A percentile compares a stretch with the other conserved stretches of the same genome.
Conservation (phyloP, 1,140 invertebrate genomes). For the Drepana arcuata region DNA sequence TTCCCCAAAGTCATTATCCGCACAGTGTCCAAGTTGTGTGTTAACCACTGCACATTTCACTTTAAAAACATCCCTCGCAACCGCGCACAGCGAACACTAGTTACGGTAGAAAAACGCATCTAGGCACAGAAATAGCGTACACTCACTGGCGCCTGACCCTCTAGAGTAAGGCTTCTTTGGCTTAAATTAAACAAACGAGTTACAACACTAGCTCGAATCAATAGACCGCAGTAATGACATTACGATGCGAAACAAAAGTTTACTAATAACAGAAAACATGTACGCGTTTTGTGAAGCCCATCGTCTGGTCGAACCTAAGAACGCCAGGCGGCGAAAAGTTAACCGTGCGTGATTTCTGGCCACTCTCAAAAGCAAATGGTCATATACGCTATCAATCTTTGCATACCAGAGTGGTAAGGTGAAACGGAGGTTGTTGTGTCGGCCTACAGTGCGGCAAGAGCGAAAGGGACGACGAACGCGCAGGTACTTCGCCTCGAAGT, state of each 20-base stretch:
- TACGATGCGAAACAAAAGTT: constrained; percentile 32
- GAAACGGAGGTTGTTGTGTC: constrained; percentile 42
- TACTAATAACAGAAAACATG: constrained; percentile 4
- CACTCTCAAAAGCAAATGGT: constrained; percentile 69
- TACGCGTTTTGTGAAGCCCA: constrained; percentile 22
- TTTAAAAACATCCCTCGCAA: constrained; percentile 4
- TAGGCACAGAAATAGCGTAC: constrained; percentile 24
- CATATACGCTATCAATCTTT: constrained; percentile 72
- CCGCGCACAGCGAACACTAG: constrained; percentile 13
- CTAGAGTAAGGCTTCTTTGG: constrained; percentile 32
- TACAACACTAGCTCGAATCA: constrained; percentile 24
- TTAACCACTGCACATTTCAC: constrained; percentile 20
- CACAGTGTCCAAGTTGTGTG: constrained; percentile 3
- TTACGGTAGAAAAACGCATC: constrained; percentile 21
- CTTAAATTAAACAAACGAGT: constrained; percentile 34
- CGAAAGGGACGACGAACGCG: constrained; percentile 50
- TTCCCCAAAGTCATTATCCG: constrained; percentile 45
- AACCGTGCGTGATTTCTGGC: constrained; percentile 67
- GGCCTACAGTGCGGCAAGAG: constrained; percentile 20
- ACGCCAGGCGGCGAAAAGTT: constrained; percentile 68
- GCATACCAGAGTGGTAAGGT: constrained; percentile 67
- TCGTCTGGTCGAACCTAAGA: constrained; percentile 52
- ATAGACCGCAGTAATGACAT: constrained; percentile 37
- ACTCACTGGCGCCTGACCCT: constrained; percentile 21
- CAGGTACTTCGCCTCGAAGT: constrained; percentile 62